Evolutionary conservation across 2,888 invertebrate species (phyloP).

Genomic region (Leptopterna dolabrata): DNA sequence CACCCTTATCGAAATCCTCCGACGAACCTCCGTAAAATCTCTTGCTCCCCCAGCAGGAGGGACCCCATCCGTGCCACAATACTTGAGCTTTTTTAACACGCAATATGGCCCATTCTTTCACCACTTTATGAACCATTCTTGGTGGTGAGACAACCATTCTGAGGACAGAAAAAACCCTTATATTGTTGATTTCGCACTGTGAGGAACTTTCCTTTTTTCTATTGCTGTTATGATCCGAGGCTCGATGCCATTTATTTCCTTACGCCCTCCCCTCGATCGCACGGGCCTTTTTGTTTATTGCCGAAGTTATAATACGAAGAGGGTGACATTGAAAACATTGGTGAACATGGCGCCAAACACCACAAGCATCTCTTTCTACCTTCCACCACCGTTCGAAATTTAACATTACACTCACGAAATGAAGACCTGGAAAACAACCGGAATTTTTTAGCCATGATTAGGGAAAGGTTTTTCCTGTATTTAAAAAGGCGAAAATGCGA

Average conservation of each 20-base stretch:
- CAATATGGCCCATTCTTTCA: constrained; percentile 3
- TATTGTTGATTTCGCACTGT: constrained; percentile 5
- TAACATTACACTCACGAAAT: too few species aligned
- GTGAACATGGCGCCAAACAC: too few species aligned
- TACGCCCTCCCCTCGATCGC: not conserved
- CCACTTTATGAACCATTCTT: not conserved
- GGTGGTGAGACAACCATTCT: not conserved
- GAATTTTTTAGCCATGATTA: too few species aligned
- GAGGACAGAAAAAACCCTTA: not conserved
- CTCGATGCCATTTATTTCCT: constrained; percentile 25
- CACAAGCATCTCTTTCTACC: too few species aligned
- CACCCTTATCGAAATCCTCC: not conserved
- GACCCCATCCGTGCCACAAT: not conserved
- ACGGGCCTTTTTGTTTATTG: constrained; percentile 21
- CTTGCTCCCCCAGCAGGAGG: not conserved
- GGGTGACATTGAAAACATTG: not conserved
- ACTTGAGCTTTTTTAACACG: constrained; percentile 3
- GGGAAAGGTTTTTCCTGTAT: too few species aligned
- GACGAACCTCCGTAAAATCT: not conserved
- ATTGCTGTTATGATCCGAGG: not conserved
- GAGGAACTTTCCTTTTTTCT: constrained; percentile 18
- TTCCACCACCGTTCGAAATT: too few species aligned
- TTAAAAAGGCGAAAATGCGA: too few species aligned
- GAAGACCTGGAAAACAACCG: too few species aligned
- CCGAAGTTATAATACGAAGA: constrained; percentile 27